These are phyloP conservation scores for Pantherophis vulpinus DNA, from an alignment of 2,797 vertebrate genomes.

Conservation along the genomic window DNA sequence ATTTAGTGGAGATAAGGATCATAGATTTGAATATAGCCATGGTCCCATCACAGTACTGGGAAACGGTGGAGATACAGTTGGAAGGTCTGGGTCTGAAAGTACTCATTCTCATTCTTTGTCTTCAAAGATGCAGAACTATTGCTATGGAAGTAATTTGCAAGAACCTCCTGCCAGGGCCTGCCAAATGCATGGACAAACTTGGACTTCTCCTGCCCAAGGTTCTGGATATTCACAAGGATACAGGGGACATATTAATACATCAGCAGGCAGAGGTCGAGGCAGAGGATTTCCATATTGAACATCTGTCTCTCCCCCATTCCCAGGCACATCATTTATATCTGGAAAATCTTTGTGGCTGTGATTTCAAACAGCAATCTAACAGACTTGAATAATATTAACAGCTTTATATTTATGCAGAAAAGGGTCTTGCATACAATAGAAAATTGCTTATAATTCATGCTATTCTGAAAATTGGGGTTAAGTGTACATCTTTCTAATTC, in stretches of 20 bases:
- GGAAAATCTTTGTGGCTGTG: slow-evolving; percentile 77
- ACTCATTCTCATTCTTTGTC: slow-evolving; percentile 75
- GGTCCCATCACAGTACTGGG: slow-evolving; percentile 81
- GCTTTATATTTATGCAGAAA: slow-evolving; percentile 85
- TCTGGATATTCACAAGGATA: slow-evolving; percentile 87
- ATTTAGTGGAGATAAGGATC: slow-evolving; percentile 95
- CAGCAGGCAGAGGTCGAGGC: slow-evolving; percentile 86
- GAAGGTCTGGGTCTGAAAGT: slow-evolving; percentile 73
- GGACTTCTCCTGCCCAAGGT: slow-evolving; percentile 90
- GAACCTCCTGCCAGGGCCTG: slow-evolving; percentile 78
- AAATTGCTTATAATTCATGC: slow-evolving; percentile 84
- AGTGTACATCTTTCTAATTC: slow-evolving; percentile 86
- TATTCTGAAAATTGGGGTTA: slow-evolving; percentile 85
- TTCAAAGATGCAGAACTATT: slow-evolving; percentile 84
- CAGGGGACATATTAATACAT: slow-evolving; percentile 86
- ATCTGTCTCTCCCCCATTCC: slow-evolving; percentile 59
- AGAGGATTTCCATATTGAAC: slow-evolving; percentile 91
- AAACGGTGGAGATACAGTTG: slow-evolving; percentile 65
- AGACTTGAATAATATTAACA: slow-evolving; percentile 84
- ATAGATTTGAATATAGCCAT: slow-evolving; percentile 96
- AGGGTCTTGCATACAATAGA: slow-evolving; percentile 81
- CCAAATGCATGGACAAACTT: slow-evolving; percentile 82
- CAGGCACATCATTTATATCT: slow-evolving; percentile 83
- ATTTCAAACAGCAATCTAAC: slow-evolving; percentile 81
- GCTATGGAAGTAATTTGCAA: slow-evolving; percentile 82